A percentile compares a stretch with the other conserved stretches of the same genome.
Conservation (phyloP, 2,888 invertebrate species). For the Athetis lepigone region DNA sequence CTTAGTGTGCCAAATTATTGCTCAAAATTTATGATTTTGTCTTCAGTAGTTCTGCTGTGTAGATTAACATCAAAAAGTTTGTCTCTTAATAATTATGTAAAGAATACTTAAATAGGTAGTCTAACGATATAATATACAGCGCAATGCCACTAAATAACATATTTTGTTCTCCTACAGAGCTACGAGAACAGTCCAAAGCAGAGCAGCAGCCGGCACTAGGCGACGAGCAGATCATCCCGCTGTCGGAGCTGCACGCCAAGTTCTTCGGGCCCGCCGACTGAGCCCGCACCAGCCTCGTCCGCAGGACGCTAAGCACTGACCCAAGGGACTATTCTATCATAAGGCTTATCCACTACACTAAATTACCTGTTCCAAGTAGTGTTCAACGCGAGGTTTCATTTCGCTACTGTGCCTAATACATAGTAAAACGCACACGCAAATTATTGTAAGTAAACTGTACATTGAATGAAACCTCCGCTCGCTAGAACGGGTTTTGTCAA, state of each 20-base stretch:
- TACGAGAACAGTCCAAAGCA: conserved; percentile 84
- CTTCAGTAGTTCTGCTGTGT: no score
- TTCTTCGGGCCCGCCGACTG: conserved; percentile 78
- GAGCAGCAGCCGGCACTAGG: conserved; percentile 84
- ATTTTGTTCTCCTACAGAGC: conserved; percentile 68
- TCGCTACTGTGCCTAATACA: conserved; percentile 49
- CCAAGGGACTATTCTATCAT: conserved; percentile 50
- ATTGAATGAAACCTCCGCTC: conserved; percentile 27
- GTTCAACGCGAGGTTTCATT: conserved; percentile 36
- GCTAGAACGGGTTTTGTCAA: conserved; percentile 43
- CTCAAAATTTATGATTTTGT: no score
- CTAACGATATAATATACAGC: no score
- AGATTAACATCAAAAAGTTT: no score
- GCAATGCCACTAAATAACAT: background rate
- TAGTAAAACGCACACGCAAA: conserved; percentile 47
- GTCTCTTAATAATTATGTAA: no score
- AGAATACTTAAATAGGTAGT: no score
- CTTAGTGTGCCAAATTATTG: no score
- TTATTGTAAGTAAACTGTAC: conserved; percentile 40
- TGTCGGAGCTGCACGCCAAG: conserved; percentile 77
- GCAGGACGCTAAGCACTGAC: conserved; percentile 40
- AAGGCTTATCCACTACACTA: conserved; percentile 59
- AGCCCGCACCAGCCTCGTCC: conserved; percentile 45
- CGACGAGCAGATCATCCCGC: conserved; percentile 81
- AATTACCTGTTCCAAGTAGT: conserved; percentile 45